Evolutionary conservation across 2,888 invertebrate species (phyloP).

Genomic region (Mimachlamys varia): DNA sequence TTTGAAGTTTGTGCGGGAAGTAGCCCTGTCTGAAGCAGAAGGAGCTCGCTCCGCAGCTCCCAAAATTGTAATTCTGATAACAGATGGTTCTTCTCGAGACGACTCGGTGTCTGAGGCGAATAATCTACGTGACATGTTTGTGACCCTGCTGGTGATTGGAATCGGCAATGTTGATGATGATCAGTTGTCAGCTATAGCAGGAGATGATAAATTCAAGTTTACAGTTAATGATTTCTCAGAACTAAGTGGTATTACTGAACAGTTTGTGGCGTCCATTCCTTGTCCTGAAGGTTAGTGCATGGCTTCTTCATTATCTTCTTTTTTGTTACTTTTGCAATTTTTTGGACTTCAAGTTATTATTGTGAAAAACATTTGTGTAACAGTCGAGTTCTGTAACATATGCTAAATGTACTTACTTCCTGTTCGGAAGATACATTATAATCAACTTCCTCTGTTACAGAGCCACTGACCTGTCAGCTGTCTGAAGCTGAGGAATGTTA

Average conservation of each 20-base stretch:
- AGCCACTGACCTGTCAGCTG: not conserved
- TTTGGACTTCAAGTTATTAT: too few species aligned
- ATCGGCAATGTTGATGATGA: constrained; percentile 28
- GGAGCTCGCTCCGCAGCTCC: constrained; percentile 36
- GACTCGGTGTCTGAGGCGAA: constrained; percentile 17
- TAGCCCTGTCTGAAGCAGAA: constrained; percentile 24
- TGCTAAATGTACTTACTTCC: too few species aligned
- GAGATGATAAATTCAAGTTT: not conserved
- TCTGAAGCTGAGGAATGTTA: not conserved
- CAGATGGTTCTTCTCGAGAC: constrained; percentile 14
- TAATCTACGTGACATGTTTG: not conserved
- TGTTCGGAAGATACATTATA: too few species aligned
- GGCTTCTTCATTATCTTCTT: not conserved
- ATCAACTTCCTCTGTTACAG: not conserved
- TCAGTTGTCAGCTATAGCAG: constrained; percentile 34
- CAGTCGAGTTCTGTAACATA: too few species aligned
- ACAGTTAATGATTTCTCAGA: constrained; percentile 28
- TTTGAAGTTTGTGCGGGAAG: constrained; percentile 36
- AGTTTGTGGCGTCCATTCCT: constrained; percentile 39
- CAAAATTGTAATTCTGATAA: constrained; percentile 38
- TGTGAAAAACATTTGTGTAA: too few species aligned
- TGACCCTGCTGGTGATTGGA: constrained; percentile 18
- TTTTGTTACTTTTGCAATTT: too few species aligned
- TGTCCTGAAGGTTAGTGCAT: constrained; percentile 41
- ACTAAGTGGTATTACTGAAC: not conserved